These are phyloP conservation scores for Yponomeuta plumbellus DNA, from an alignment of 2,888 invertebrate genomes.

Conservation along the genomic window DNA sequence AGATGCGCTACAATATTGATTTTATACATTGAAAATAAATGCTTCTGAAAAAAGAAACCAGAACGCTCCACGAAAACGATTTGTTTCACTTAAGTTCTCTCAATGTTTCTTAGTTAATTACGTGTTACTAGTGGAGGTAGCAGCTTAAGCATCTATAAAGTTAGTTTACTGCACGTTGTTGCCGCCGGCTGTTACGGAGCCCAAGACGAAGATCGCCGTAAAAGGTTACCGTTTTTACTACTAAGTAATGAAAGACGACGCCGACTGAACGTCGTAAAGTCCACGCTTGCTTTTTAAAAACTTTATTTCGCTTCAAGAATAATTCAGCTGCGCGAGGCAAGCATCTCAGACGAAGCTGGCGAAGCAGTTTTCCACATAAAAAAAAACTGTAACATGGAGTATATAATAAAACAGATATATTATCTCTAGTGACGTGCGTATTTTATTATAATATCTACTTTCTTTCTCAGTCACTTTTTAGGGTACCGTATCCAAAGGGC, in stretches of 20 bases:
- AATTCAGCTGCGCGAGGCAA: neutral
- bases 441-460: too few relatives aligned
- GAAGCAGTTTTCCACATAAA: neutral
- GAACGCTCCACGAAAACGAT: neutral
- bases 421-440: too few relatives aligned
- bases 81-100: neutral
- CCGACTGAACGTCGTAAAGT: conserved; percentile 7
- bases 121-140: conserved; percentile 8
- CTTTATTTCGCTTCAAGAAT: conserved; percentile 7
- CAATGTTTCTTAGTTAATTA: conserved; percentile 10
- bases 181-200: conserved; percentile 6
- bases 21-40: neutral
- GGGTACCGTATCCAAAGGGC: too few relatives aligned
- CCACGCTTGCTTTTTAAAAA: neutral
- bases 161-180: conserved; percentile 2
- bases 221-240: conserved; percentile 11
- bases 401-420: too few relatives aligned
- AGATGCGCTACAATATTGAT: too few relatives aligned
- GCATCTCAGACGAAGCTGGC: neutral
- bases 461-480: too few relatives aligned
- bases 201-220: conserved; percentile 7
- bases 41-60: neutral
- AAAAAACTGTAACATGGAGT: neutral
- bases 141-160: conserved; percentile 11
- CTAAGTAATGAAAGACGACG: conserved; percentile 10